phyloP scores from a whole-genome alignment of 2,888 invertebrate genomes.

The Campopleginae sp. region DNA sequence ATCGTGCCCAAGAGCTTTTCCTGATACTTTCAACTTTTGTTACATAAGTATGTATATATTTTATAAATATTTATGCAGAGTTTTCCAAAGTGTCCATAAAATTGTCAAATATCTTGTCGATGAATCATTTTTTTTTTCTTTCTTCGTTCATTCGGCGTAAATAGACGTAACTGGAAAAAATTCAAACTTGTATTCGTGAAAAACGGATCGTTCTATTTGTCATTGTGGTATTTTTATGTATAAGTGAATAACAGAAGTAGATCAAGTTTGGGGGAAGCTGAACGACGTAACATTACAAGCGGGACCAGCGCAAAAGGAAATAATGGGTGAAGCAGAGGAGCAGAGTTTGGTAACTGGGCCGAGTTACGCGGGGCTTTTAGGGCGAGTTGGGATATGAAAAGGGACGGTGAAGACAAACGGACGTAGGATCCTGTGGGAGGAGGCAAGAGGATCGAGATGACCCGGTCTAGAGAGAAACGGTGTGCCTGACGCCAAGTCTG shows the following conservation, averaged over 20 bases:
- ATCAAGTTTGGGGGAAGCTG: conserved; percentile 36
- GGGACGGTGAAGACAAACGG: conserved; percentile 43
- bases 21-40: conserved; percentile 39
- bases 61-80: neutral
- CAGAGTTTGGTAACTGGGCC: conserved; percentile 73
- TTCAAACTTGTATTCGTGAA: neutral
- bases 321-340: conserved; percentile 68
- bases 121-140: too few relatives aligned
- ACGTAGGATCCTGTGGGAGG: conserved; percentile 19
- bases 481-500: conserved; percentile 62
- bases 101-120: neutral
- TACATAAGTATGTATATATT: conserved; percentile 49
- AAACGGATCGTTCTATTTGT: neutral
- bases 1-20: conserved; percentile 36
- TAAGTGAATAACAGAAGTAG: conserved; percentile 18
- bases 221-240: neutral
- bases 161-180: neutral
- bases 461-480: conserved; percentile 30
- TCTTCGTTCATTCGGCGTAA: neutral
- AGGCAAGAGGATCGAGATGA: conserved; percentile 38
- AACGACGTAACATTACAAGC: conserved; percentile 62
- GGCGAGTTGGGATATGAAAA: conserved; percentile 51
- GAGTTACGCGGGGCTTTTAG: conserved; percentile 28
- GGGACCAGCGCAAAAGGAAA: conserved; percentile 68
- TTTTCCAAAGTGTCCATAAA: neutral